These are phyloP conservation scores for Onychostruthus taczanowskii DNA, from an alignment of 2,113 vertebrate genomes.

Conservation along the genomic window DNA sequence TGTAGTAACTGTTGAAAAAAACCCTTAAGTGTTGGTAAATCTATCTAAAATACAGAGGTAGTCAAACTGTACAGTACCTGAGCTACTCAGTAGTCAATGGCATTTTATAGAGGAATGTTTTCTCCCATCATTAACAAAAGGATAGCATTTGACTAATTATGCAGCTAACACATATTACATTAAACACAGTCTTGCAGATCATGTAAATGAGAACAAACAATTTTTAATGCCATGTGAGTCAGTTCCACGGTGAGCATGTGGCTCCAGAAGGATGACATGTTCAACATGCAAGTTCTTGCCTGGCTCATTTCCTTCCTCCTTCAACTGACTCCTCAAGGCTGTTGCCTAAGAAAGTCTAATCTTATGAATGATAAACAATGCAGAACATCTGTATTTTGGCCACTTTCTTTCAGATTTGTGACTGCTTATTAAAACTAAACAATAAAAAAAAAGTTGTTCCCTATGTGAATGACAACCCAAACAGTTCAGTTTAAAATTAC, in stretches of 20 bases:
- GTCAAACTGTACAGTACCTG: background rate
- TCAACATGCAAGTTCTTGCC: background rate
- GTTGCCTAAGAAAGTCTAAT: background rate
- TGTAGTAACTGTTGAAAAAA: background rate
- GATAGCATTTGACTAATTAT: background rate
- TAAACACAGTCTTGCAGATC: background rate
- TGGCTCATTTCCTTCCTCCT: slow-evolving; percentile 10
- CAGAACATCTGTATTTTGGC: background rate
- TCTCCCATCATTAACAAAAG: background rate
- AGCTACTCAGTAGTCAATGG: background rate
- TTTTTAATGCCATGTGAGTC: slow-evolving; percentile 48
- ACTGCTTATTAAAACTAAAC: background rate
- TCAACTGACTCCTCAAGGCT: background rate
- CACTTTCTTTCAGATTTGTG: background rate
- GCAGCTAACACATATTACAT: background rate
- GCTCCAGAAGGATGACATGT: background rate
- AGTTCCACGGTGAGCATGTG: background rate
- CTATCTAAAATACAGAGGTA: background rate
- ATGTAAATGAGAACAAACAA: background rate
- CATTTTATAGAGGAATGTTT: background rate
- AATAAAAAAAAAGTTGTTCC: background rate
- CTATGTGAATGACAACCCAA: background rate
- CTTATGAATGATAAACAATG: background rate
- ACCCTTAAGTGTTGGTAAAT: background rate
- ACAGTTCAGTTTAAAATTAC: background rate